phyloP scores from a whole-genome alignment of 53 echinoderm and acorn worm genomes.

The Paracentrotus lividus region DNA sequence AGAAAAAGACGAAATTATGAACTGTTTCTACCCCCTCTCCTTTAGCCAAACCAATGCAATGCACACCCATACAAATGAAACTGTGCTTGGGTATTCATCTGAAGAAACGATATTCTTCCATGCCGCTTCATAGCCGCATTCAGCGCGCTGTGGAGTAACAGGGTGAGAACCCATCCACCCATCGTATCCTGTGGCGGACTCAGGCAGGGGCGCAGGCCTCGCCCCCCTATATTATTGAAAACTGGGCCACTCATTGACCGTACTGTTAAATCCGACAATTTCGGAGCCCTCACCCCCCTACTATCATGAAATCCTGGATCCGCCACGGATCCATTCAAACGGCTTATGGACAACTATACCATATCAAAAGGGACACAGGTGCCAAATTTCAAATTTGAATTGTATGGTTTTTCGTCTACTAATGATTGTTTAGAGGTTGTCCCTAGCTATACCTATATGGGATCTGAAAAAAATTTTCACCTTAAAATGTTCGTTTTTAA shows the following conservation, averaged over 20 bases:
- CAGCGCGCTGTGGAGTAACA: background rate
- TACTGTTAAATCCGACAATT: background rate
- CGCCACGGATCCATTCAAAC: background rate
- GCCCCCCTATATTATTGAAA: background rate
- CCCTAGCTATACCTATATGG: no score
- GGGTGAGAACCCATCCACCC: background rate
- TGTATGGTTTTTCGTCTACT: background rate
- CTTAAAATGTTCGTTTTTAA: no score
- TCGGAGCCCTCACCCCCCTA: background rate
- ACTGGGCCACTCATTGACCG: background rate
- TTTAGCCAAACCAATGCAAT: background rate
- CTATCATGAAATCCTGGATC: background rate
- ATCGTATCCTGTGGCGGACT: background rate
- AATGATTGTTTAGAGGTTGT: no score
- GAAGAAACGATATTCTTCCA: background rate
- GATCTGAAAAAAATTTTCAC: no score
- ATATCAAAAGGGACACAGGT: background rate
- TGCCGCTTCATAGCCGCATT: background rate
- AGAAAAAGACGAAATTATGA: constrained; percentile 17
- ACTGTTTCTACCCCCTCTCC: constrained; percentile 32
- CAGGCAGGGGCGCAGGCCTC: background rate
- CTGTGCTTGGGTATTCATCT: background rate
- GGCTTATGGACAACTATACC: background rate
- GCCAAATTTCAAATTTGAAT: background rate
- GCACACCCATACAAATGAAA: constrained; percentile 1